Evolutionary conservation across 2,797 vertebrate species (phyloP).

Genomic region (Paguma larvata): DNA sequence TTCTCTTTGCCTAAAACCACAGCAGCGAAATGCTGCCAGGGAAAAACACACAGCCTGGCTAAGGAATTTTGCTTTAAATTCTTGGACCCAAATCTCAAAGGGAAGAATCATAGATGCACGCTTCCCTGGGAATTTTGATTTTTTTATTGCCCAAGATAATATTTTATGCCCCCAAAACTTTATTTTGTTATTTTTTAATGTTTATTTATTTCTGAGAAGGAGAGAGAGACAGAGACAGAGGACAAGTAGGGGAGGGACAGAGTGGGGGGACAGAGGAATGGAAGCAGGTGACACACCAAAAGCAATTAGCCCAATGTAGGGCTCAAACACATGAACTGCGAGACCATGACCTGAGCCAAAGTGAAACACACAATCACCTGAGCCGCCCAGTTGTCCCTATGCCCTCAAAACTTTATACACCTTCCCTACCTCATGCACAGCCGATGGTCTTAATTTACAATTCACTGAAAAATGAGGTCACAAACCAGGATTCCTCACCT

Average conservation of each 20-base stretch:
- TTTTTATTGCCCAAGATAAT: background rate
- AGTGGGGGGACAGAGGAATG: too few relatives aligned
- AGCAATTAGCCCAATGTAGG: too few relatives aligned
- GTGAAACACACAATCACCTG: too few relatives aligned
- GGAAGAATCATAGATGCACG: background rate
- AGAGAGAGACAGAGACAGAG: too few relatives aligned
- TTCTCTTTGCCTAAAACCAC: background rate
- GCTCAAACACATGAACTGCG: too few relatives aligned
- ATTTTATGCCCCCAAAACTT: background rate
- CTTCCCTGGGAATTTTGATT: background rate
- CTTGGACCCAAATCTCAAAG: background rate
- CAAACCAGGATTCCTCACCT: background rate
- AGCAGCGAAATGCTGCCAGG: background rate
- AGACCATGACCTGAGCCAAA: too few relatives aligned
- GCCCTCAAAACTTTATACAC: background rate
- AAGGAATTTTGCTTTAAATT: background rate
- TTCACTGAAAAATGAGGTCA: background rate
- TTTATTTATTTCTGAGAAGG: too few relatives aligned
- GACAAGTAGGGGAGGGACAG: too few relatives aligned
- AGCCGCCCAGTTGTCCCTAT: too few relatives aligned
- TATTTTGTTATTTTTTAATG: background rate
- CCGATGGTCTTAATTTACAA: background rate
- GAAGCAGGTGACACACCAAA: too few relatives aligned
- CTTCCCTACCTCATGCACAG: background rate
- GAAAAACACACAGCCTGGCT: background rate